Base-by-base conservation (phyloP, 2,797 vertebrate species). In the Lepus townsendii region DNA sequence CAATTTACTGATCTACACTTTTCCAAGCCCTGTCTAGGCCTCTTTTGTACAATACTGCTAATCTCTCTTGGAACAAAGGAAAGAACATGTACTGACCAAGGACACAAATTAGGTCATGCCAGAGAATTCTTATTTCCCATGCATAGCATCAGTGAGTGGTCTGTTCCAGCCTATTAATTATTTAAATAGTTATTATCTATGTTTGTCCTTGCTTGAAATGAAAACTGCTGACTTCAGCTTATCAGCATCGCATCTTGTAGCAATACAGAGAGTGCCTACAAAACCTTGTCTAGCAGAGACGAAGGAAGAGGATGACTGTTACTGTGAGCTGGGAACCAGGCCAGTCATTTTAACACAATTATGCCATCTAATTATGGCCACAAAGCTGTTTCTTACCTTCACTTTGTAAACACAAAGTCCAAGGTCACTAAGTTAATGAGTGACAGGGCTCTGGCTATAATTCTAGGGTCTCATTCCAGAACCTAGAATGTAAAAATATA, bases 121-220 rank as follows among this genome's bases (percentile, higher is more conserved):
- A 90, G 79, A 96, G 88, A 96, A 96, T 96, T 75, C 76, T 88
- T 93, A 95, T 95, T 97, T 96, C 62, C 76, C 85, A 95, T 93
- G 95, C 95, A 96, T 84, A 89, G 88, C 85, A 83, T 88, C 79
- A 94, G 72, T 88, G 93, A 94, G 83, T 91, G 95, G 94, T 80
- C 90, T 83, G 87, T 92, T 93, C 85, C 92, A 96, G 92, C 63
- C 94, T 95, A 96, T 97, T 96, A 97, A 97, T 97, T 97, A 97
- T 97, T 97, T 96, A 97, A 97, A 96, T 97, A 96, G 96, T 97
- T 96, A 97, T 97, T 97, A 97, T 97, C 97, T 96, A 63, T 97
- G 78, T 97, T 97, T 97, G 92, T 96, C 92, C 82, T 97, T 97
- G 96, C 94, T 96, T 92, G 92, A 96, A 89, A 79, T 90, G 63